Evolutionary conservation across 2,797 vertebrate species (phyloP).

Genomic region (Pelochelys cantorii): DNA sequence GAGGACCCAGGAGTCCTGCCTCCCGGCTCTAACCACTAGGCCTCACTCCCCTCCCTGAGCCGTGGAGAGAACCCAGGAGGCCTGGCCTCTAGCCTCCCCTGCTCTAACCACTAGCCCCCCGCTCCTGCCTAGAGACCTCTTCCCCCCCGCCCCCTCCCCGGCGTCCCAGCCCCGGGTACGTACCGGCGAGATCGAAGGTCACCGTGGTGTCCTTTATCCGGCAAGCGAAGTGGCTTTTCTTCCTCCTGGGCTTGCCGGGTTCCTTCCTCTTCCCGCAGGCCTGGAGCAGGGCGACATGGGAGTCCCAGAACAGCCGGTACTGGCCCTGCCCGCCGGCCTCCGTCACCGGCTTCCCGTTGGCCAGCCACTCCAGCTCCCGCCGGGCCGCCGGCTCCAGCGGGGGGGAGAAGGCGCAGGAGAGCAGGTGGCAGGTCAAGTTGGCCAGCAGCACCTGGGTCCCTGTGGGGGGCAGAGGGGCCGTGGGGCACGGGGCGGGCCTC

Average conservation of each 20-base stretch:
- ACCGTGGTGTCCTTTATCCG: constrained; percentile 34
- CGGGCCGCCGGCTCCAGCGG: background rate
- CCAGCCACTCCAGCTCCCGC: constrained; percentile 58
- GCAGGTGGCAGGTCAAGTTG: constrained; percentile 21
- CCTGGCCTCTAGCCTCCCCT: background rate
- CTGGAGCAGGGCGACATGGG: constrained; percentile 52
- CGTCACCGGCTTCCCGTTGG: constrained; percentile 23
- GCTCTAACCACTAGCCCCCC: background rate
- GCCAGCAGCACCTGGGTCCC: constrained; percentile 47
- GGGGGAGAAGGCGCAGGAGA: constrained; percentile 45
- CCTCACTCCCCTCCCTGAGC: too few relatives aligned
- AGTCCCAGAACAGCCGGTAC: constrained; percentile 26
- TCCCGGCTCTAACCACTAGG: too few relatives aligned
- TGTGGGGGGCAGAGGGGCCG: background rate
- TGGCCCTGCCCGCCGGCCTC: background rate
- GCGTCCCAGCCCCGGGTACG: background rate
- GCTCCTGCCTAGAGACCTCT: background rate
- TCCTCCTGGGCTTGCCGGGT: background rate
- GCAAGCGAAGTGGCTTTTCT: constrained; percentile 22
- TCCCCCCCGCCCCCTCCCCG: too few relatives aligned
- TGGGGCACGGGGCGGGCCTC: background rate
- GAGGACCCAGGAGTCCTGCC: too few relatives aligned
- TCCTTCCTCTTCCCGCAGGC: constrained; percentile 43
- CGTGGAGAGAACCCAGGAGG: background rate
- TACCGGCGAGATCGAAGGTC: constrained; percentile 60